Evolutionary conservation across 2,113 vertebrate species (phyloP).

Genomic region (Notarius lentiginosus): DNA sequence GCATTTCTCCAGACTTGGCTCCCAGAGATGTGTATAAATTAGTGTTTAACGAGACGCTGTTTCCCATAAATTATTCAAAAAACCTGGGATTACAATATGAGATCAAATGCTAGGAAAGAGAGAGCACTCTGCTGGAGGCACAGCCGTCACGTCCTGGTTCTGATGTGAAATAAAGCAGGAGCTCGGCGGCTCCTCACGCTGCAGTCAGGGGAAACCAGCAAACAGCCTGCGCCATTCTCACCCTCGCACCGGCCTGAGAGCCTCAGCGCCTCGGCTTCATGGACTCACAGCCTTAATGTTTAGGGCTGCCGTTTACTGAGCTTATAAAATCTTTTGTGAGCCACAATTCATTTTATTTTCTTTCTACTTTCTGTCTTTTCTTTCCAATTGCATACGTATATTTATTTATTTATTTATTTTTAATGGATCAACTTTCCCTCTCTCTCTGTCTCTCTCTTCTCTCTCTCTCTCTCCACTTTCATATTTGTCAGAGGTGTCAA

Average conservation of each 20-base stretch:
- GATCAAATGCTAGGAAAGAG: constrained; percentile 82
- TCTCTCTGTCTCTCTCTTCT: not conserved
- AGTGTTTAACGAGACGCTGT: constrained; percentile 83
- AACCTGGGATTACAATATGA: constrained; percentile 82
- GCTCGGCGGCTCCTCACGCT: constrained; percentile 74
- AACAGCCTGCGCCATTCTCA: constrained; percentile 33
- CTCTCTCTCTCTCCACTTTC: too few relatives aligned
- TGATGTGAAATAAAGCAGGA: constrained; percentile 72
- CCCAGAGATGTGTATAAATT: constrained; percentile 82
- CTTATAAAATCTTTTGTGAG: constrained; percentile 6
- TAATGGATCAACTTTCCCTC: not conserved
- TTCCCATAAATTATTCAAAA: constrained; percentile 83
- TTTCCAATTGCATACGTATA: not conserved
- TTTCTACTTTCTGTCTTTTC: not conserved
- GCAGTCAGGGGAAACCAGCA: constrained; percentile 66
- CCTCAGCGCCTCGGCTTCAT: not conserved
- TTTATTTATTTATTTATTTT: too few relatives aligned
- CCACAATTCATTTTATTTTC: not conserved
- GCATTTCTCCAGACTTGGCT: constrained; percentile 76
- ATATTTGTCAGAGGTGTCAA: not conserved
- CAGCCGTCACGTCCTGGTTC: constrained; percentile 74
- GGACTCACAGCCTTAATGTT: not conserved
- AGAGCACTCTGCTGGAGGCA: constrained; percentile 79
- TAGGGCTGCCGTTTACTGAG: not conserved
- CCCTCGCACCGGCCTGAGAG: constrained; percentile 13